Conservation (phyloP, 2,113 vertebrate species). For the Muntiacus muntjak region DNA sequence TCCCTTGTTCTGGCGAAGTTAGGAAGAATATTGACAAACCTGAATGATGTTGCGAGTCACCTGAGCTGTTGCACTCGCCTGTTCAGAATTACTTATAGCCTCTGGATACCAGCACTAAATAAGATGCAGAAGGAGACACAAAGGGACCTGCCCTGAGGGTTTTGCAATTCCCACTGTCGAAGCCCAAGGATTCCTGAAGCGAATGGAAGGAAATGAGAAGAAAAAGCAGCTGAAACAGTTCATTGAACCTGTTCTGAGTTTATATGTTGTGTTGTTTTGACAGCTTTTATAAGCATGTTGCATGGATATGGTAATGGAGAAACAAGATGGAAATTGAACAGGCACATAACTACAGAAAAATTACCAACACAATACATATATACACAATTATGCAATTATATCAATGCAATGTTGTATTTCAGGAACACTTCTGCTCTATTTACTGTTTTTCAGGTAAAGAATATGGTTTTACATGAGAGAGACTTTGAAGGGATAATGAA, state of each 20-base stretch:
- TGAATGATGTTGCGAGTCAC: constrained; percentile 25
- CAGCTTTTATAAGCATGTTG: constrained; percentile 55
- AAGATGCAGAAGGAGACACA: constrained; percentile 65
- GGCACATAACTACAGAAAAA: constrained; percentile 39
- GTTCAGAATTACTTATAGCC: constrained; percentile 53
- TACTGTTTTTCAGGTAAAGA: constrained; percentile 43
- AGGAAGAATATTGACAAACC: constrained; percentile 37
- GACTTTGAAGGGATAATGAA: constrained; percentile 23
- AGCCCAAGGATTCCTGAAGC: constrained; percentile 60
- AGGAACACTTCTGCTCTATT: constrained; percentile 22
- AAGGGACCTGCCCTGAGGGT: constrained; percentile 63
- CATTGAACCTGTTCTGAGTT: constrained; percentile 61
- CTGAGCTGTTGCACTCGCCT: constrained; percentile 25
- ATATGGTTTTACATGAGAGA: constrained; percentile 28
- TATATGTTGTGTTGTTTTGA: constrained; percentile 56
- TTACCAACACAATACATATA: neutral
- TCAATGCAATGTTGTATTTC: neutral
- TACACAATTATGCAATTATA: constrained; percentile 42
- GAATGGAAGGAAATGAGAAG: constrained; percentile 68
- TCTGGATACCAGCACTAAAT: constrained; percentile 58
- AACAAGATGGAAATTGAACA: constrained; percentile 48
- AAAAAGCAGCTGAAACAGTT: constrained; percentile 63
- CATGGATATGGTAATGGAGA: constrained; percentile 47
- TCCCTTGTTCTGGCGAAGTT: neutral
- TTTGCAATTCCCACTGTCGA: constrained; percentile 62